Base-by-base conservation (phyloP, 1,140 invertebrate species). In the Grapholita molesta region DNA sequence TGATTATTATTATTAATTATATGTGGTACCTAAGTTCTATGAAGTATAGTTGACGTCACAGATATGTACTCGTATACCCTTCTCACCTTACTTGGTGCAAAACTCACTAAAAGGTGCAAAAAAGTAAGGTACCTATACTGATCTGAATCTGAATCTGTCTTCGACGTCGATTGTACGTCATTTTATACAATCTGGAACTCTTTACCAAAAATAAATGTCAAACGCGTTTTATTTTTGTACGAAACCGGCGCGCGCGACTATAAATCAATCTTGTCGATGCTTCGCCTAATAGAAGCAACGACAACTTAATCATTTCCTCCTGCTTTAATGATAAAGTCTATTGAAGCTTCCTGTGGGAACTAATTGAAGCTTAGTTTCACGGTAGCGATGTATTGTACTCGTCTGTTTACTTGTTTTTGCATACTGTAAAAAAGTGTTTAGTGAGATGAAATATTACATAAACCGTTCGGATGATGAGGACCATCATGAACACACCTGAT, bases 271-370 rank as follows among this genome's bases (percentile, higher is more conserved):
- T 78, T 77, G 76, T 80, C 81, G 80, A 80, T 79, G 79, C 76
- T 74, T 78, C 78, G 73, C 71, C 75, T 83, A 82, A 87, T 86
- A 85, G 82, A 74, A 74, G 67, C 72, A 78, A 76, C 75, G 85
- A 89, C 87, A 88, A 87, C 76, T 89, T 89, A 88, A 89, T 89
- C 83, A 82, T 84, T 86, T 88, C 85, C 84, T 84, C 75, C 81
- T 75, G 79, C 33, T 33, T 83, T 84, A 82, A 79, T 75, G 71
- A 73, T 73, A 70, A 70, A 71, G 75, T 80, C 71, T 77, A 77
- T 75, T 79, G 77, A 66, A 74, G 70, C 78, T 86, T 89, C 84
- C 83, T 85, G 80, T 70, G 70, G 61, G 21, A 71, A 52, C 75
- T 66, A 71, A 79, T 78, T 78, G 72, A 61, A 61, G n/a, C 55